phyloP scores from a whole-genome alignment of 2,797 vertebrate species.

The Lacerta bilineata region DNA sequence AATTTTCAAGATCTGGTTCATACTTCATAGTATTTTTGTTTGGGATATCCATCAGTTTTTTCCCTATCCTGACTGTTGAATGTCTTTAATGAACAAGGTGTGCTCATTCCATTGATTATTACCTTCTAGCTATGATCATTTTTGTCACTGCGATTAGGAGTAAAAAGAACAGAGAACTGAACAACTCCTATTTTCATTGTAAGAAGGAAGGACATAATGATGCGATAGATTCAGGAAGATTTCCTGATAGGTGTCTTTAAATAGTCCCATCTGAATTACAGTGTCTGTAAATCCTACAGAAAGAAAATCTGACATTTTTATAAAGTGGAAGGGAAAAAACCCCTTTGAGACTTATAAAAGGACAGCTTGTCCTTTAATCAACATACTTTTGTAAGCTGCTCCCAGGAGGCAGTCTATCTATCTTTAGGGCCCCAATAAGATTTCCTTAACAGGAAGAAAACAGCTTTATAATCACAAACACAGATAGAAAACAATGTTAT shows the following conservation, averaged over 20 bases:
- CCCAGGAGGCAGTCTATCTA: slow-evolving; percentile 14
- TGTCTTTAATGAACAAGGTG: neutral
- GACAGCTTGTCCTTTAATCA: slow-evolving; percentile 36
- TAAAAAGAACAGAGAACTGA: neutral
- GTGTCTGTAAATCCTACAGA: neutral
- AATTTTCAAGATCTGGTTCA: neutral
- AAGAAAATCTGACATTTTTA: slow-evolving; percentile 4
- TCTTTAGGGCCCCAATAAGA: slow-evolving; percentile 34
- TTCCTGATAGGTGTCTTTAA: slow-evolving; percentile 21
- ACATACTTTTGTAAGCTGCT: neutral
- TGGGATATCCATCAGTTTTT: neutral
- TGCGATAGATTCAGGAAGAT: neutral
- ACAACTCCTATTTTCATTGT: neutral
- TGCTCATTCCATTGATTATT: neutral
- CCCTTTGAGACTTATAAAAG: slow-evolving; percentile 32
- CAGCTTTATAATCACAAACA: slow-evolving; percentile 31
- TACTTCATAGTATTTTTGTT: neutral
- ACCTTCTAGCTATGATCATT: neutral
- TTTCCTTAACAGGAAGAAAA: slow-evolving; percentile 35
- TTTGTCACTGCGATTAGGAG: neutral
- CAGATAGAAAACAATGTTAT: slow-evolving; percentile 4
- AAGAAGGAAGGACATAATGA: neutral
- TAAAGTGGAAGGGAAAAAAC: slow-evolving; percentile 5
- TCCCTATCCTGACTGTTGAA: neutral
- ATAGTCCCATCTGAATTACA: neutral